Evolutionary conservation across 35 echinoderm and acorn worm species (phyloP), one percentile per base, ranked within the genome.

Genomic region (Patiria miniata): DNA sequence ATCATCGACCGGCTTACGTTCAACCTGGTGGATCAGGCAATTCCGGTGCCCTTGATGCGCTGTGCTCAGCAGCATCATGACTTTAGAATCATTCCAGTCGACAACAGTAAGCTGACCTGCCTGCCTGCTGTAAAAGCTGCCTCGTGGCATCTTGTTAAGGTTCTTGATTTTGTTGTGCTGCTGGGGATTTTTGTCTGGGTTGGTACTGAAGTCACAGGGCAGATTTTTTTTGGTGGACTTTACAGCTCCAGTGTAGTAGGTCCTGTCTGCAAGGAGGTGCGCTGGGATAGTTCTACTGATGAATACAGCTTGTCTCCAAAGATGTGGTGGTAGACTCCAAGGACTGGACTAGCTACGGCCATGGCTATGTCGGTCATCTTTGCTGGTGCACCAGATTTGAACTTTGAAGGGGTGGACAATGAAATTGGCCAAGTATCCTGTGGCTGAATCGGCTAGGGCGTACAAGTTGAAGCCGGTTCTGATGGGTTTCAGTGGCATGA

Each of bases 391-490:
- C 42, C 4, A 12, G 42, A 47, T n/a, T n/a, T n/a, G 36, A 39
- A 37, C 17, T 7, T 12, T 12, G 21, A 21, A 16, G 4, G 52
- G 26, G 54, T 90, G 81, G 22, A 83, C 28, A 1, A 34, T 37
- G 17, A 90, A 90, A 40, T 90, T 83, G 10, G 47, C 14, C 2
- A 84, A 51, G 39, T 90, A 90, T 17, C 79, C 80, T 17, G 78
- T 21, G 16, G 81, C 12, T 7, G 39, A 36, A 19, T 90, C 88
- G 1, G 54, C 80, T 7, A 90, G 39, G 40, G 80, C 51, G 33
- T 83, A 90, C 29, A 90, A 54, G 55, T 90, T 90, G 50, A 73
- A 90, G 10, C 87, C 87, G 2, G 18, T 21, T 77, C 80, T 39
- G 33, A 82, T 90, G 8, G 87, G 87, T 23, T 90, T 90, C 6